A percentile compares a stretch with the other conserved stretches of the same genome.
Evolutionary conservation across 2,113 vertebrate genomes (phyloP).

Genomic region (Cariama cristata): DNA sequence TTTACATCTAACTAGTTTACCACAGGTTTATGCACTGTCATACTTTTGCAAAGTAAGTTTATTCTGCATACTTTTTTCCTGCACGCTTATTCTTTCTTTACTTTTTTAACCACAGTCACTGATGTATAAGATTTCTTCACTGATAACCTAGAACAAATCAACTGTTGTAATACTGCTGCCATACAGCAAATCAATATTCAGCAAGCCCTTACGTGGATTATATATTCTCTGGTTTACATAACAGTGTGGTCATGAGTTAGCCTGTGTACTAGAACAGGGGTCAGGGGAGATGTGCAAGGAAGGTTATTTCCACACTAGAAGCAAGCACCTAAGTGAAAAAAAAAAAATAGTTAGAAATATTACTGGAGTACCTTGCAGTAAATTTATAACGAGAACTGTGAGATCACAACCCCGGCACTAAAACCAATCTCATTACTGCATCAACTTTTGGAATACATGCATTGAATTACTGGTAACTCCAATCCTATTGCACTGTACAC

Average conservation of each 20-base stretch:
- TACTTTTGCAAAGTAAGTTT: background rate
- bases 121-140: background rate
- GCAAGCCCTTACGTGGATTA: background rate
- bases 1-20: background rate
- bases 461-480: background rate
- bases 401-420: background rate
- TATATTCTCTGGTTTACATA: background rate
- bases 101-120: background rate
- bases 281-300: background rate
- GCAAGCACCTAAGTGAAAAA: background rate
- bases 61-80: background rate
- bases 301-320: background rate
- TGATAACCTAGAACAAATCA: background rate
- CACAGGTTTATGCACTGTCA: background rate
- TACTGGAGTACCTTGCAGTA: background rate
- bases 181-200: background rate
- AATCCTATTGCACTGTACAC: rapidly evolving
- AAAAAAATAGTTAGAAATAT: background rate
- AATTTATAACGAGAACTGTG: background rate
- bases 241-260: background rate
- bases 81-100: background rate
- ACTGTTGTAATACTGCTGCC: background rate
- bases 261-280: background rate
- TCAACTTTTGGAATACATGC: background rate
- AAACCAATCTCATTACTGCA: background rate